Percentiles rank a stretch among this genome's conserved stretches.
phyloP scores from a whole-genome alignment of 2,888 invertebrate species.

The Doris montereyensis region DNA sequence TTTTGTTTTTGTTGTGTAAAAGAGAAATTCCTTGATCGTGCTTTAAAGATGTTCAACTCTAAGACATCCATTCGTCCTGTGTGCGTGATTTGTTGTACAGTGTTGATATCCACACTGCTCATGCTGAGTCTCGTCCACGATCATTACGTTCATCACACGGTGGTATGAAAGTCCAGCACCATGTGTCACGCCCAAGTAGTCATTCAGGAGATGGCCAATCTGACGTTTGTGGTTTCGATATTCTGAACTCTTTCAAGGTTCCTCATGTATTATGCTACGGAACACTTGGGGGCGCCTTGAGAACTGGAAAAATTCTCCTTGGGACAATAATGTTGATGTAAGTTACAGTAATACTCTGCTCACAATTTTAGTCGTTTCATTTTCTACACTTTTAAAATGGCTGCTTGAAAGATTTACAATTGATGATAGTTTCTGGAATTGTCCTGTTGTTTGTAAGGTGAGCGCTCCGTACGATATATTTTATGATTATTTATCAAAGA shows the following conservation, averaged over 20 bases:
- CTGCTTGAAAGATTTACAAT: no score
- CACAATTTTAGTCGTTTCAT: no score
- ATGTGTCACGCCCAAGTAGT: constrained; percentile 25
- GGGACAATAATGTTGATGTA: constrained; percentile 76
- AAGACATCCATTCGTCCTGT: neutral
- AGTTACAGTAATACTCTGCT: no score
- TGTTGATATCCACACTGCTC: constrained; percentile 12
- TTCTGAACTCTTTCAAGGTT: constrained; percentile 74
- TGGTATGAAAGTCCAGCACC: constrained; percentile 43
- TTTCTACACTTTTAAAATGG: no score
- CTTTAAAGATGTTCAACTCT: neutral
- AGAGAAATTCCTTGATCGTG: neutral
- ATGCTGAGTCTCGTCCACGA: constrained; percentile 28
- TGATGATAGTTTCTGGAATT: no score
- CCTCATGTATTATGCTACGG: constrained; percentile 78
- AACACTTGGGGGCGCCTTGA: constrained; percentile 77
- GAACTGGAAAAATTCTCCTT: constrained; percentile 75
- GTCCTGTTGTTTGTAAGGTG: no score
- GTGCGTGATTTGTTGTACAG: no score
- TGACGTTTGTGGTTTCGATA: constrained; percentile 71
- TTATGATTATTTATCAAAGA: no score
- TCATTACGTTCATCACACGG: constrained; percentile 26
- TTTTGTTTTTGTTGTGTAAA: no score
- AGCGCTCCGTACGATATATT: no score
- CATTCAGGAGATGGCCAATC: constrained; percentile 62